Percentiles rank a stretch among this genome's conserved stretches.
Evolutionary conservation across 2,113 vertebrate genomes (phyloP).

Genomic region (Baryphthengus martii): DNA sequence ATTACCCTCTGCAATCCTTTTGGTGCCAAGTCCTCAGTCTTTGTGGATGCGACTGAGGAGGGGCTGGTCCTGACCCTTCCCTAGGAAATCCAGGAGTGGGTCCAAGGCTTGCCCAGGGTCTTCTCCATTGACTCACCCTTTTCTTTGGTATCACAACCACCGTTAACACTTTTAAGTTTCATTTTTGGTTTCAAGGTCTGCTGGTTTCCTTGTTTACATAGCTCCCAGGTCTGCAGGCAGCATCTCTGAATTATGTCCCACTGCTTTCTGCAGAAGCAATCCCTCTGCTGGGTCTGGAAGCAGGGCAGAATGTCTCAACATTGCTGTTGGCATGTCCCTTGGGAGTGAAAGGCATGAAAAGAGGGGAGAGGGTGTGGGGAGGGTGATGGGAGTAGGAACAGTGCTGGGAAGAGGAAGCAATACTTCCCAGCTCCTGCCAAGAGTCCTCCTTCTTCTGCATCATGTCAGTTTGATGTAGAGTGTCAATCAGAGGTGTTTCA

Average conservation of each 20-base stretch:
- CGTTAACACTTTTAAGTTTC: neutral
- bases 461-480: neutral
- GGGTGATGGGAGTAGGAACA: neutral
- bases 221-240: neutral
- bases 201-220: neutral
- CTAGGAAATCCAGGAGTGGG: neutral
- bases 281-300: neutral
- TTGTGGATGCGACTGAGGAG: neutral
- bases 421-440: neutral
- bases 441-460: neutral
- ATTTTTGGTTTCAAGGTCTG: neutral
- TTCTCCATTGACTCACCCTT: neutral
- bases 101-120: neutral
- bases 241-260: neutral
- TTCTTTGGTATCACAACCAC: neutral
- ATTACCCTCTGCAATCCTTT: neutral
- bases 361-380: neutral
- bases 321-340: neutral
- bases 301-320: neutral
- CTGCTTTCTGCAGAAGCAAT: neutral
- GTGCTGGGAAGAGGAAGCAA: neutral
- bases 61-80: too few species aligned
- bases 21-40: neutral
- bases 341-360: neutral
- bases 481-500: neutral